Conservation (phyloP, 2,888 invertebrate species). For the Atrina japonica region DNA sequence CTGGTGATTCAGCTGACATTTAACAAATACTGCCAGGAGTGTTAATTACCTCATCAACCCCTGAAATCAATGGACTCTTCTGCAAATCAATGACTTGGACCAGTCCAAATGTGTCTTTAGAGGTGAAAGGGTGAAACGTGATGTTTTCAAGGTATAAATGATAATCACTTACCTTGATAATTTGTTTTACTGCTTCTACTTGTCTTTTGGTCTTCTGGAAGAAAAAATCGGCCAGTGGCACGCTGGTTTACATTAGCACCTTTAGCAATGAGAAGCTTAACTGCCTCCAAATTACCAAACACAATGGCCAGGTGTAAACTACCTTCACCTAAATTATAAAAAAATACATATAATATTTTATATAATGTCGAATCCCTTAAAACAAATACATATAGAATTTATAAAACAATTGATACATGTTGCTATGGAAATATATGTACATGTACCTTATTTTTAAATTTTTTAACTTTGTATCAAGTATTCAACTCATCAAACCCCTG, state of each 20-base stretch:
- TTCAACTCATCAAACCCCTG: too few relatives aligned
- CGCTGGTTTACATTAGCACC: conserved; percentile 95
- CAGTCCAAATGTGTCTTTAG: too few relatives aligned
- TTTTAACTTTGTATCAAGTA: too few relatives aligned
- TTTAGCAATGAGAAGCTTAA: conserved; percentile 94
- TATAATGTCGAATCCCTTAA: neutral
- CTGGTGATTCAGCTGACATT: too few relatives aligned
- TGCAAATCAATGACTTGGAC: too few relatives aligned
- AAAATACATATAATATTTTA: neutral
- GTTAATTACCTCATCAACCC: too few relatives aligned
- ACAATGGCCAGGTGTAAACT: conserved; percentile 97
- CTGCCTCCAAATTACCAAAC: conserved; percentile 96
- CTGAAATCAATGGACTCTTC: too few relatives aligned
- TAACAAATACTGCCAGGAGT: too few relatives aligned
- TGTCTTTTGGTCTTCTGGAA: conserved; percentile 94
- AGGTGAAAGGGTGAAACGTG: too few relatives aligned
- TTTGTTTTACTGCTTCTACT: conserved; percentile 84
- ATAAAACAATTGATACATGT: neutral
- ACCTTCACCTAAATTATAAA: conserved; percentile 87
- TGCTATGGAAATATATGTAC: too few relatives aligned
- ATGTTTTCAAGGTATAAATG: neutral
- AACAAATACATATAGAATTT: neutral
- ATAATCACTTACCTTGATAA: conserved; percentile 86
- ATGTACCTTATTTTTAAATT: too few relatives aligned
- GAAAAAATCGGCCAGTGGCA: conserved; percentile 96